Base-by-base conservation (phyloP, 2,888 invertebrate genomes). In the Saturnia pavonia region DNA sequence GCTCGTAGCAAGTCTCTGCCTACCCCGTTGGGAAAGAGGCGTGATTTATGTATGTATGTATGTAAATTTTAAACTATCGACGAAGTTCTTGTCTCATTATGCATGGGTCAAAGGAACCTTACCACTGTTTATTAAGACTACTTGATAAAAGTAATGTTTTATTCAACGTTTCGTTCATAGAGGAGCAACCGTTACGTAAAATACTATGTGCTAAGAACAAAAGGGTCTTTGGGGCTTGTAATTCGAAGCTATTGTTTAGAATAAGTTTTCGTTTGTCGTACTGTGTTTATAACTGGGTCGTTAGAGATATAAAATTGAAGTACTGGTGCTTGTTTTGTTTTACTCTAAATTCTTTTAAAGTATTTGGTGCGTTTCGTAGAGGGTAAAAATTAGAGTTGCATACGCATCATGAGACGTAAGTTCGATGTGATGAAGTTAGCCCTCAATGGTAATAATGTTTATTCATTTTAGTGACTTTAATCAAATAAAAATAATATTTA, bases 141-240 rank as follows among this genome's bases (percentile, higher is more conserved):
- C 57, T 57, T 25, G 57, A 57, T 57, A 57, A 14, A 57, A 14
- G 19, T 25, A 14, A 57, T 57, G 57, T 27, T 25, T 57, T 57
- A 57, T 57, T 57, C 57, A 57, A 57, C 57, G 57, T 27, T 25
- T 12, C 57, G 25, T 27, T 14, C 22, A 22, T 22, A 54, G 54
- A 54, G 22, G n/a, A 57, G 25, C 57, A 4, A 27, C 22, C 25
- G 57, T 25, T 57, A 25, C 25, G 57, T 25, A 57, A 57, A 57
- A 57, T 25, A 57, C 57, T 57, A 12, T 54, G 22, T 65, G 34
- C 19, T 65, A 40, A 40, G 65, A 40, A 65, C 65, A 65, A 65
- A 65, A 65, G 65, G 40, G 34, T n/a, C 65, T 65, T 19, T 40
- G 19, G 65, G 34, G 4, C 9, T 65, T 11, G n/a, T 65, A 65